phyloP scores from a whole-genome alignment of 1,140 invertebrate genomes.

The Armadillidium nasatum region DNA sequence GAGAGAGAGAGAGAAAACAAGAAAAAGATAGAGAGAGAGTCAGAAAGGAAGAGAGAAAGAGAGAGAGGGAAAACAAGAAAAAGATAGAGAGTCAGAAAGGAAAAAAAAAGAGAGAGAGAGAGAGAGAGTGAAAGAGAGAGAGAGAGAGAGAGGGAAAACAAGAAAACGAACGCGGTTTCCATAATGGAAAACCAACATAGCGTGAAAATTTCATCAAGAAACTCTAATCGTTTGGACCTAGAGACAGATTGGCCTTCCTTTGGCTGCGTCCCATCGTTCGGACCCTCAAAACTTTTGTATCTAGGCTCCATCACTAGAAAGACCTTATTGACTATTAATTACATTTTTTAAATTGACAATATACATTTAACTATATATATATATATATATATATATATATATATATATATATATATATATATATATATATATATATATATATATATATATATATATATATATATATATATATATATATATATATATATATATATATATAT shows the following conservation, averaged over 20 bases:
- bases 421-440: not conserved
- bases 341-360: not conserved
- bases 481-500: conserved; percentile 3
- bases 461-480: conserved; percentile 2
- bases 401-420: not conserved
- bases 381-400: conserved; percentile 15
- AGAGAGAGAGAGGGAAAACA: conserved; percentile 23
- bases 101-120: not conserved
- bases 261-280: not conserved
- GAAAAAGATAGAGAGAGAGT: too few species aligned
- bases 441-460: conserved; percentile 1
- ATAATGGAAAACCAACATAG: conserved; percentile 45
- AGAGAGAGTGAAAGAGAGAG: not conserved
- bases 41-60: not conserved
- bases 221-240: conserved; percentile 44
- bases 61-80: not conserved
- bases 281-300: not conserved
- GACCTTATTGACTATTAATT: not conserved
- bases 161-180: conserved; percentile 35
- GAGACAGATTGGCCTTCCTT: conserved; percentile 42
- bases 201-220: conserved; percentile 46
- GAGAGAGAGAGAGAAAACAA: too few species aligned
- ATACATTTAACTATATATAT: not conserved
- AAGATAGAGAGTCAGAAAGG: too few species aligned
- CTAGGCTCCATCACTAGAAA: not conserved